phyloP scores from a whole-genome alignment of 1,140 invertebrate species.

The Drosophila hydei region DNA sequence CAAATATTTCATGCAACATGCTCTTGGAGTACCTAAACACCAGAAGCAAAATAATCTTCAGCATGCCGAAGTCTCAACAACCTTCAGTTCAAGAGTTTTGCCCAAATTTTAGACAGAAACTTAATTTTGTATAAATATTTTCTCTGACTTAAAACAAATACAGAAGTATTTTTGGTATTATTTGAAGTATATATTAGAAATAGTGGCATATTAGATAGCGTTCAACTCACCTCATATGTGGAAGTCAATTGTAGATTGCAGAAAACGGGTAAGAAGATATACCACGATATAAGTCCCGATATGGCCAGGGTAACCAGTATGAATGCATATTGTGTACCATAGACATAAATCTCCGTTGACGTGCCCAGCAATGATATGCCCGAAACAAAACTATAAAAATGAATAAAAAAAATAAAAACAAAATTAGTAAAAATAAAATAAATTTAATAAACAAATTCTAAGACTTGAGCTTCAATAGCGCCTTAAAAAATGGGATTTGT shows the following conservation, averaged over 20 bases:
- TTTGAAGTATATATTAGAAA: constrained; percentile 12
- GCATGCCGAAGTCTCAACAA: not conserved
- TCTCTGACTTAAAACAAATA: no score
- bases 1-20: constrained; percentile 52
- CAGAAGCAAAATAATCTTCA: not conserved
- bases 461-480: no score
- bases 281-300: constrained; percentile 88
- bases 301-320: constrained; percentile 88
- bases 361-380: constrained; percentile 92
- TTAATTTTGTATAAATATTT: not conserved
- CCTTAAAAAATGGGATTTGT: no score
- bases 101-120: no score
- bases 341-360: constrained; percentile 93
- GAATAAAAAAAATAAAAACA: not conserved
- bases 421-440: not conserved
- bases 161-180: not conserved
- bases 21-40: constrained; percentile 11
- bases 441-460: no score
- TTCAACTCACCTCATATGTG: constrained; percentile 90
- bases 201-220: constrained; percentile 31
- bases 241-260: constrained; percentile 92
- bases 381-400: constrained; percentile 90
- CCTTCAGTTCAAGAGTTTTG: not conserved
- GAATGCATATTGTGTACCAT: constrained; percentile 90
- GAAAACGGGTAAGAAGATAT: constrained; percentile 92